Conservation (phyloP, 2,888 invertebrate genomes). For the Thymelicus acteon region DNA sequence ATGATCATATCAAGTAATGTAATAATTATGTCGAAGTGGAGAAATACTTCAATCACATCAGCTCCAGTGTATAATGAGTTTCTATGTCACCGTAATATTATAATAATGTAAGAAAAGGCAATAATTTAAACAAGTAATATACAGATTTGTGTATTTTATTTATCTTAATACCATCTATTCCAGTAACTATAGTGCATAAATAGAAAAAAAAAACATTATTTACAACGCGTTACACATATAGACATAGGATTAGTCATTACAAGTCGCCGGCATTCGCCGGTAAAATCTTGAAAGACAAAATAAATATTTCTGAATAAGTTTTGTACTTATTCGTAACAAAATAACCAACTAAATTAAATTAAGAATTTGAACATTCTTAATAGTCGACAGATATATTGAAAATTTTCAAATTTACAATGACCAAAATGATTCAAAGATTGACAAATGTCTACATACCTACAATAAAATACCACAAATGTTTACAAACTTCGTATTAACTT, state of each 20-base stretch:
- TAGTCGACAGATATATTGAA: too few relatives aligned
- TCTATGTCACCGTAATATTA: too few relatives aligned
- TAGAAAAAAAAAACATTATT: slow-evolving; percentile 71
- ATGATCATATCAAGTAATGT: too few relatives aligned
- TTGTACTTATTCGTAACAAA: slow-evolving; percentile 26
- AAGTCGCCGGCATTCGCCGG: slow-evolving; percentile 11
- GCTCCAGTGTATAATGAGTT: too few relatives aligned
- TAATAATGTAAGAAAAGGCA: slow-evolving; percentile 8
- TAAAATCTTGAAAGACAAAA: slow-evolving; percentile 21
- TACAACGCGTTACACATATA: slow-evolving; percentile 44
- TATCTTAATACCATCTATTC: slow-evolving; percentile 28
- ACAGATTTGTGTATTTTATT: slow-evolving; percentile 31
- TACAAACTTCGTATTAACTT: background rate
- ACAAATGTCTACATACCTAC: too few relatives aligned
- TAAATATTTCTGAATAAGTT: slow-evolving; percentile 25
- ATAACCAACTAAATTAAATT: slow-evolving; percentile 29
- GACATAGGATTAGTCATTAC: slow-evolving; percentile 27
- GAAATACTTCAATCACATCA: too few relatives aligned
- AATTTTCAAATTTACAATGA: background rate
- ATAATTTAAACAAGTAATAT: slow-evolving; percentile 22
- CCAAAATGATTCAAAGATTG: background rate
- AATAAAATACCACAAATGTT: background rate
- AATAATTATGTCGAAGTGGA: too few relatives aligned
- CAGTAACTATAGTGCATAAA: slow-evolving; percentile 76
- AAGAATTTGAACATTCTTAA: background rate